Percentiles rank a stretch among this genome's conserved stretches.
These are phyloP conservation scores for Rhagophthalmus giganteus DNA, from an alignment of 2,888 invertebrate genomes.

Conservation along the genomic window DNA sequence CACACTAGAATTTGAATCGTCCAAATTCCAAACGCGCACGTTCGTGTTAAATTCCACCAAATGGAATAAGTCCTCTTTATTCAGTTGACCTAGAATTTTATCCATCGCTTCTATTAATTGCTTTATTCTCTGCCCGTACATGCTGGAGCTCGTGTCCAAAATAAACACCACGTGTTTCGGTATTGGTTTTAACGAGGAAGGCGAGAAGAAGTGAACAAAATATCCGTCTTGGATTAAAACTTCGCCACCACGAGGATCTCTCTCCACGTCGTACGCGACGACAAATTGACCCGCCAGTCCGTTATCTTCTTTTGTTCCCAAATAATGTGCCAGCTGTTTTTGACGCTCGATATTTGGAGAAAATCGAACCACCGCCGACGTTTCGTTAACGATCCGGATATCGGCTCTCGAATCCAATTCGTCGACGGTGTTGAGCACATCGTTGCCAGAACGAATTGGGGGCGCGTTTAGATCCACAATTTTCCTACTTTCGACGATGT, in stretches of 20 bases:
- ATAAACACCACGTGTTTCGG: slow-evolving; percentile 72
- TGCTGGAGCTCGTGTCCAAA: slow-evolving; percentile 76
- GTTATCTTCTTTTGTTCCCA: slow-evolving; percentile 47
- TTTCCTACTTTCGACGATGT: slow-evolving; percentile 56
- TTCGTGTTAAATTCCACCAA: slow-evolving; percentile 66
- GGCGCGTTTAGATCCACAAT: no score
- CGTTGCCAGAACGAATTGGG: background rate
- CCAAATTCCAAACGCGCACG: slow-evolving; percentile 60
- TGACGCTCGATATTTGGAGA: slow-evolving; percentile 64
- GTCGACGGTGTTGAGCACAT: background rate
- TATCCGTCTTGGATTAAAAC: slow-evolving; percentile 68
- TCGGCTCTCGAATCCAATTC: background rate
- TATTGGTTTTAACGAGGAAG: slow-evolving; percentile 61
- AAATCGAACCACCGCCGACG: slow-evolving; percentile 56
- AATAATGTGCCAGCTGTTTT: slow-evolving; percentile 56
- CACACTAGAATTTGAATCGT: slow-evolving; percentile 52
- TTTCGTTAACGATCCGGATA: slow-evolving; percentile 49
- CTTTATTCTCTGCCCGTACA: slow-evolving; percentile 67
- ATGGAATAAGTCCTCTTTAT: slow-evolving; percentile 66
- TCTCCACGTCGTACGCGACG: slow-evolving; percentile 69
- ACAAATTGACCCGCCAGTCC: slow-evolving; percentile 68
- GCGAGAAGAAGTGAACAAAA: slow-evolving; percentile 76
- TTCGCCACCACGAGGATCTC: slow-evolving; percentile 62
- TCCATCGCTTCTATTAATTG: slow-evolving; percentile 70
- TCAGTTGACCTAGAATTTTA: slow-evolving; percentile 66